phyloP scores from a whole-genome alignment of 2,888 invertebrate species.

The Meiosimyza platycephala region DNA sequence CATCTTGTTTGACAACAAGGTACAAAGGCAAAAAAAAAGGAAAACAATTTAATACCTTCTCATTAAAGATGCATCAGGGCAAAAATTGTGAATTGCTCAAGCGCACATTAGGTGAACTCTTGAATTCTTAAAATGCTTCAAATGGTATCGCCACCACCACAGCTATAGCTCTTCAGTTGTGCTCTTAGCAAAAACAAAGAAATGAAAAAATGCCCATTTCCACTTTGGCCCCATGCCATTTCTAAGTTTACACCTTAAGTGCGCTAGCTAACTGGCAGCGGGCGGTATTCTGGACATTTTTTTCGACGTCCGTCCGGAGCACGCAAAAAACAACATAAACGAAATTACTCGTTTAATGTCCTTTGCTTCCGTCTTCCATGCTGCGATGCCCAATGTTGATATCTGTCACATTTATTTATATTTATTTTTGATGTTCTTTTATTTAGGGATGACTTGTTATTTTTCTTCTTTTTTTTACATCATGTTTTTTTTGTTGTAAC shows the following conservation, averaged over 20 bases:
- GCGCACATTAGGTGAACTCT: slow-evolving; percentile 27
- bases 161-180: not conserved
- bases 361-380: slow-evolving; percentile 20
- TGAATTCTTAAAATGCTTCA: slow-evolving; percentile 23
- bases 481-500: not conserved
- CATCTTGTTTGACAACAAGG: slow-evolving; percentile 2
- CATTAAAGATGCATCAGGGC: slow-evolving; percentile 40
- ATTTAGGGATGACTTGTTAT: slow-evolving; percentile 14
- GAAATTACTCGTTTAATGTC: slow-evolving; percentile 21
- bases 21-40: not conserved
- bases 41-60: slow-evolving; percentile 18
- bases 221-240: slow-evolving; percentile 6
- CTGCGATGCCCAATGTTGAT: slow-evolving; percentile 34
- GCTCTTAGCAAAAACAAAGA: not conserved
- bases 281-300: not conserved
- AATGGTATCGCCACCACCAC: slow-evolving; percentile 13
- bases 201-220: too few relatives aligned
- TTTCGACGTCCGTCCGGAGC: not conserved
- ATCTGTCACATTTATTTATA: slow-evolving; percentile 33
- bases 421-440: slow-evolving; percentile 34
- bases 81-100: slow-evolving; percentile 30
- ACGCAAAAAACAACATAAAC: not conserved
- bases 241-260: slow-evolving; percentile 14
- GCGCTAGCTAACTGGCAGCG: not conserved
- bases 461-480: not conserved